Evolutionary conservation across 2,113 vertebrate species (phyloP).

Genomic region (Hypanus sabinus): DNA sequence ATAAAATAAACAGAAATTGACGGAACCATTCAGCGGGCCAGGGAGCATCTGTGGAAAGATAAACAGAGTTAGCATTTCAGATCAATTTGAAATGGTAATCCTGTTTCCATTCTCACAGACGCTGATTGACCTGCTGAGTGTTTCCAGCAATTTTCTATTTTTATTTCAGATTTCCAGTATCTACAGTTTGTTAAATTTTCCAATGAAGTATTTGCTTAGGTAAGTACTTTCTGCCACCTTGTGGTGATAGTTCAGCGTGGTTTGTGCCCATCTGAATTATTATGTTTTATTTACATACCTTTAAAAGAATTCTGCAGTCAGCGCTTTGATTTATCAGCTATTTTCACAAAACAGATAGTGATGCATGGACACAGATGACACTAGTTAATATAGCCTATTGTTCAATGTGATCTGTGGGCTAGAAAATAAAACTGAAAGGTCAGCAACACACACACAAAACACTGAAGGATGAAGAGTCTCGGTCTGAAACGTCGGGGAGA

Average conservation of each 20-base stretch:
- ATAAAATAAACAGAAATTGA: too few species aligned
- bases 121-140: too few species aligned
- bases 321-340: neutral
- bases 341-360: neutral
- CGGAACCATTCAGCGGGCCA: too few species aligned
- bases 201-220: neutral
- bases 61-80: too few species aligned
- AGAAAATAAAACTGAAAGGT: neutral
- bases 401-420: neutral
- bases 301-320: neutral
- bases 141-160: too few species aligned
- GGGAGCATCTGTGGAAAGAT: too few species aligned
- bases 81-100: too few species aligned
- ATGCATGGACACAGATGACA: neutral
- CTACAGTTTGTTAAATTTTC: too few species aligned
- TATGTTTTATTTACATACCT: neutral
- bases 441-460: neutral
- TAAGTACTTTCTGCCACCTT: slow-evolving; percentile 31
- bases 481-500: too few species aligned
- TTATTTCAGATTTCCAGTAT: too few species aligned
- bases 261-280: neutral
- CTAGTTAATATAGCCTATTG: neutral
- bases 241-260: neutral
- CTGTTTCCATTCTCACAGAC: too few species aligned
- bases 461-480: too few species aligned